Base-by-base conservation (phyloP, 2,888 invertebrate species). In the Hemistola chrysoprasaria region DNA sequence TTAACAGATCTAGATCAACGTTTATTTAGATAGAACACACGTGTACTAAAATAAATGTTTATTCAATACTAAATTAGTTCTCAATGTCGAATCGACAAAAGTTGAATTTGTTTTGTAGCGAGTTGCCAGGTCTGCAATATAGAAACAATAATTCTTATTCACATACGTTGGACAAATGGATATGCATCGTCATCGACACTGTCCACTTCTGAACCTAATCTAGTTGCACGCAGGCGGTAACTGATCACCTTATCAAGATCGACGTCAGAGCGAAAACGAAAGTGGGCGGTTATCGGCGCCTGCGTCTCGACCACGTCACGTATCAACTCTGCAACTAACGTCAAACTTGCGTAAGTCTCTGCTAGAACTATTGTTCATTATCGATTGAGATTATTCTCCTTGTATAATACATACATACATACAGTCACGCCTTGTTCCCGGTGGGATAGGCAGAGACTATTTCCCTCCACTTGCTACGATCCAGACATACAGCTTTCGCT, bases 211-310 rank as follows among this genome's bases (percentile, higher is more conserved):
- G 29, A 33, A 22, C 43, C 38, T 49, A 56, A 54, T 59, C 47
- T 56, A 61, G 51, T 60, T 53, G 11, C 28, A 57, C 51, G 58
- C 57, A 55, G 25, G 48, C 54, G 40, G 44, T 48, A 55, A 57
- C 51, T 60, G 62, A 71, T 72, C 67, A 69, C 59, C 62, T 75
- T 80, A 83, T 80, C 76, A 69, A 51, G 25, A 34, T 25, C 48
- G 49, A 73, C 78, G 80, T 80, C 73, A 73, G 55, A 54, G 57
- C 51, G 71, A 74, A 74, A 78, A 57, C 64, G 72, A 78, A 77
- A 79, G 82, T 79, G 70, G 72, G 75, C 66, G 70, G 72, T 56
- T 71, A 72, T 68, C 71, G 59, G 70, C 71, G 71, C 62, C 56
- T 56, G 71, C 66, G 69, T 61, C 58, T 62, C 56, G 48, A 48